Conservation (phyloP, 2,888 invertebrate species). For the Zhengitettix transpicula region DNA sequence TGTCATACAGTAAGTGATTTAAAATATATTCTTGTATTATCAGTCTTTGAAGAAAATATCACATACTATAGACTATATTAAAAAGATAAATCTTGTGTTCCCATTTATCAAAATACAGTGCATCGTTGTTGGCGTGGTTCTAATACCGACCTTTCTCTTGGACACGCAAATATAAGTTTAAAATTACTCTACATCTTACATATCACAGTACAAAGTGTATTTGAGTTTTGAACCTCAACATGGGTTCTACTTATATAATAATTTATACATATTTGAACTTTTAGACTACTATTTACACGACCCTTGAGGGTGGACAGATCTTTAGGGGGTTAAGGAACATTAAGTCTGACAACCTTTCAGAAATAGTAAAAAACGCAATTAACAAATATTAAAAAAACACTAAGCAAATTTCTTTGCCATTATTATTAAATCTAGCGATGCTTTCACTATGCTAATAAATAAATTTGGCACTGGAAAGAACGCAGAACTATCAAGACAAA, state of each 20-base stretch:
- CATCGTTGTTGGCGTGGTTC: slow-evolving; percentile 13
- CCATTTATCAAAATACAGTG: slow-evolving; percentile 14
- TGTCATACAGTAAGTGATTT: slow-evolving; percentile 11
- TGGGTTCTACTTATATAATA: slow-evolving; percentile 7
- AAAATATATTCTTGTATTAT: slow-evolving; percentile 20
- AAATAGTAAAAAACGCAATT: slow-evolving; percentile 7
- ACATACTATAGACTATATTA: slow-evolving; percentile 20
- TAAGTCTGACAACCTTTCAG: slow-evolving; percentile 3
- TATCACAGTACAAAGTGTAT: slow-evolving; percentile 27
- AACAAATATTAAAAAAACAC: slow-evolving; percentile 4
- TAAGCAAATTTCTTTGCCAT: background rate
- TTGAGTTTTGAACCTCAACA: slow-evolving; percentile 9
- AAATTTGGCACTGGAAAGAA: slow-evolving; percentile 11
- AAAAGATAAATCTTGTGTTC: slow-evolving; percentile 11
- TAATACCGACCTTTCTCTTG: slow-evolving; percentile 14
- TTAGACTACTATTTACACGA: slow-evolving; percentile 16
- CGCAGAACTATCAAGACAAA: slow-evolving; percentile 5
- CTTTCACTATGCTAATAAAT: slow-evolving; percentile 8
- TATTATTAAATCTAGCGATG: slow-evolving; percentile 1
- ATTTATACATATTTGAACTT: slow-evolving; percentile 17
- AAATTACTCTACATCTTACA: slow-evolving; percentile 26
- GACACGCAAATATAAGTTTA: slow-evolving; percentile 13
- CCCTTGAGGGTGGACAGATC: slow-evolving; percentile 18
- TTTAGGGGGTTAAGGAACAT: slow-evolving; percentile 17
- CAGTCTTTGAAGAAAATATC: slow-evolving; percentile 37